A percentile compares a stretch with the other conserved stretches of the same genome.
Evolutionary conservation across 2,113 vertebrate species (phyloP).

Genomic region (Saguinus midas): DNA sequence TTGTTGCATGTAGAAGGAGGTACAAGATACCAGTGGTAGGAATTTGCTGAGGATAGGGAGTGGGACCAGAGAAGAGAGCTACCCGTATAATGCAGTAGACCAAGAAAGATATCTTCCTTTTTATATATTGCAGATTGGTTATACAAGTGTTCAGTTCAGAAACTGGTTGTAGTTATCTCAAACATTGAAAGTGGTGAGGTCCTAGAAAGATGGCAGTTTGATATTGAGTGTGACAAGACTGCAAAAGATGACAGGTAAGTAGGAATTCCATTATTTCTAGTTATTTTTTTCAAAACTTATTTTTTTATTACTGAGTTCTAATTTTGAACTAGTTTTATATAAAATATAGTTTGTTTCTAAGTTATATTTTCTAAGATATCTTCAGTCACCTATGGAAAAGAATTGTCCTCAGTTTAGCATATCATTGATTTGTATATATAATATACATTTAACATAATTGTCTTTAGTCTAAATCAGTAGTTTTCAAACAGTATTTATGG

Average conservation of each 20-base stretch:
- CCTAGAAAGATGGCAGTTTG: constrained; percentile 97
- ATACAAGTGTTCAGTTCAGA: constrained; percentile 94
- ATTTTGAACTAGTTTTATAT: neutral
- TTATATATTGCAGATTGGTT: constrained; percentile 91
- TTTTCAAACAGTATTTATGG: neutral
- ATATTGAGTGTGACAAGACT: constrained; percentile 95
- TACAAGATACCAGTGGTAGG: neutral
- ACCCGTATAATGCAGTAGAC: neutral
- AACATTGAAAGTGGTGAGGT: constrained; percentile 92
- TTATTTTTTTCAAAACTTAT: neutral
- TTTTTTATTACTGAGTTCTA: constrained; percentile 26
- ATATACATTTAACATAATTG: neutral
- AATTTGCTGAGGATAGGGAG: neutral
- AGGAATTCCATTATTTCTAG: neutral
- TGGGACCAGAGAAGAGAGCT: neutral
- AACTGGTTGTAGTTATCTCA: constrained; percentile 95
- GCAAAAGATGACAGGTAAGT: constrained; percentile 89
- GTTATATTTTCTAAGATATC: neutral
- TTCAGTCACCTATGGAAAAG: neutral
- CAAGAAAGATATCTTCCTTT: neutral
- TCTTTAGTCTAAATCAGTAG: neutral
- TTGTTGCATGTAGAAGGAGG: neutral
- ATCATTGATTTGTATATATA: neutral
- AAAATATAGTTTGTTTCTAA: neutral
- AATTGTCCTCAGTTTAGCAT: neutral